phyloP scores from a whole-genome alignment of 2,888 invertebrate genomes.

The Hecatera dysodea region DNA sequence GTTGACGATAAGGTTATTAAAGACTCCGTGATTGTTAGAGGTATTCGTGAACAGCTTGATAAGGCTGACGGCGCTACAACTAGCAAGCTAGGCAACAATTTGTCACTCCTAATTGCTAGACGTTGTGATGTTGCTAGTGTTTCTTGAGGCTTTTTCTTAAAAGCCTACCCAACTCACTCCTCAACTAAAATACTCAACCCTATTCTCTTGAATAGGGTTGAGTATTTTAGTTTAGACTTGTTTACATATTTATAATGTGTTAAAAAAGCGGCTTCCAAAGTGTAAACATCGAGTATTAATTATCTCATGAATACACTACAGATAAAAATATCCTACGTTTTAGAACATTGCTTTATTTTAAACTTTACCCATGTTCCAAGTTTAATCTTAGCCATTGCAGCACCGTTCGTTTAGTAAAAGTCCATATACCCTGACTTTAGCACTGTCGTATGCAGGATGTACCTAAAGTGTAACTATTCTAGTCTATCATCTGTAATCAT shows the following conservation, averaged over 20 bases:
- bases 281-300: background rate
- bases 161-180: too few species aligned
- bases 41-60: constrained; percentile 23
- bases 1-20: constrained; percentile 25
- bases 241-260: background rate
- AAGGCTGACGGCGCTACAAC: constrained; percentile 15
- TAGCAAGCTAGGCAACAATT: constrained; percentile 1
- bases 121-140: background rate
- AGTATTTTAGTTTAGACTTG: background rate
- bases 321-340: too few species aligned
- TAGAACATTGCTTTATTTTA: background rate
- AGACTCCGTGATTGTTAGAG: background rate
- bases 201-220: background rate
- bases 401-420: too few species aligned
- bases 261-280: background rate
- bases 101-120: constrained; percentile 10
- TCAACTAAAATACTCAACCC: too few species aligned
- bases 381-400: too few species aligned
- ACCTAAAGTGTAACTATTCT: background rate
- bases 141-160: constrained; percentile 7
- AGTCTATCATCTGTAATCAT: background rate
- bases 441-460: background rate
- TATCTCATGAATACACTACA: too few species aligned
- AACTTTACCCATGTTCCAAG: background rate
- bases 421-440: background rate